Conservation (phyloP, 1,140 invertebrate genomes). For the Daktulosphaira vitifoliae region DNA sequence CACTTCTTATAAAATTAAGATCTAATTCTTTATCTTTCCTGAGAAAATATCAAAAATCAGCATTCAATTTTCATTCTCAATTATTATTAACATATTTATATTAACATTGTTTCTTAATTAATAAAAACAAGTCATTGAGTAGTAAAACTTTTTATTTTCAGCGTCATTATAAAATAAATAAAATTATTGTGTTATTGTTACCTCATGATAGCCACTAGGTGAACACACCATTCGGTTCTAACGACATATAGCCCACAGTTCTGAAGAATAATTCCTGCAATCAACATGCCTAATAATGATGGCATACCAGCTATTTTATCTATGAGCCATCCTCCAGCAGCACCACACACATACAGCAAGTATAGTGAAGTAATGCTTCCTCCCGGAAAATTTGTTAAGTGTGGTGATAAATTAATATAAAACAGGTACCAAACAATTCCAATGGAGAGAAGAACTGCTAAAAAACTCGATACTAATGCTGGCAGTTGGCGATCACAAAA, state of each 20-base stretch:
- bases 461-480: neutral
- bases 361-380: slow-evolving; percentile 37
- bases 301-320: slow-evolving; percentile 35
- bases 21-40: no score
- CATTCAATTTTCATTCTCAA: no score
- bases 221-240: slow-evolving; percentile 34
- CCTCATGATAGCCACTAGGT: slow-evolving; percentile 21
- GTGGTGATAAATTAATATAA: slow-evolving; percentile 8
- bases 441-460: neutral
- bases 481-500: neutral
- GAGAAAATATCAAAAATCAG: no score
- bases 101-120: no score
- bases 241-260: slow-evolving; percentile 39
- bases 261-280: slow-evolving; percentile 38
- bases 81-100: no score
- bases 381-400: slow-evolving; percentile 34
- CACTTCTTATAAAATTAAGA: no score
- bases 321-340: slow-evolving; percentile 2
- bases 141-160: no score
- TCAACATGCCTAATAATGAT: slow-evolving; percentile 40
- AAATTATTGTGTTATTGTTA: no score
- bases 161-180: no score
- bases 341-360: slow-evolving; percentile 36
- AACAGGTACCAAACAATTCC: slow-evolving; percentile 34
- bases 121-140: no score